Conservation (phyloP, 35 echinoderm and acorn worm species). For the Lytechinus pictus region DNA sequence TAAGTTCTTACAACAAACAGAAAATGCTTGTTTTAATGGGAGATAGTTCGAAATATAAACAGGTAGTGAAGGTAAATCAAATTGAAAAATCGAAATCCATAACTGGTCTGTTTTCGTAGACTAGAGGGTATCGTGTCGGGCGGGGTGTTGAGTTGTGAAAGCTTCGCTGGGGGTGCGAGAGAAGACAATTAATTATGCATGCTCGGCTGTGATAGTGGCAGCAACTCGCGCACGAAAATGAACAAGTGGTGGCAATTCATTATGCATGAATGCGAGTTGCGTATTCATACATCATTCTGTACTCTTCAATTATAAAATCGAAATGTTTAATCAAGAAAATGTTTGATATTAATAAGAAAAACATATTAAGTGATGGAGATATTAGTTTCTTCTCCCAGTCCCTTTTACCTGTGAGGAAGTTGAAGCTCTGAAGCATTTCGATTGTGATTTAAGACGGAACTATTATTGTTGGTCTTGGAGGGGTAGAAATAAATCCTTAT, state of each 20-base stretch:
- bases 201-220: constrained; percentile 32
- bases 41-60: not conserved
- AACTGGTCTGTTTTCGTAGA: not conserved
- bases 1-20: not conserved
- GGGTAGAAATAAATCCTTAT: not conserved
- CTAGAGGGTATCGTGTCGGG: not conserved
- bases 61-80: not conserved
- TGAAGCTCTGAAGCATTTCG: not conserved
- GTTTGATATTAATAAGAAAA: not conserved
- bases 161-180: constrained; percentile 18
- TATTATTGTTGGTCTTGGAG: not conserved
- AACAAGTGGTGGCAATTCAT: constrained; percentile 7
- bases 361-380: not conserved
- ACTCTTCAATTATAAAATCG: not conserved
- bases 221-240: constrained; percentile 46
- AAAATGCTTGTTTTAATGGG: not conserved
- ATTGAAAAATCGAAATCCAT: not conserved
- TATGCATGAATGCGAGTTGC: not conserved
- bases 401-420: not conserved
- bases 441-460: not conserved
- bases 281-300: not conserved
- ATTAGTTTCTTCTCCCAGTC: not conserved
- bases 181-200: constrained; percentile 43
- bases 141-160: constrained; percentile 29
- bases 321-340: not conserved